Conservation (phyloP, 1,140 invertebrate genomes). For the Acarapis woodi region DNA sequence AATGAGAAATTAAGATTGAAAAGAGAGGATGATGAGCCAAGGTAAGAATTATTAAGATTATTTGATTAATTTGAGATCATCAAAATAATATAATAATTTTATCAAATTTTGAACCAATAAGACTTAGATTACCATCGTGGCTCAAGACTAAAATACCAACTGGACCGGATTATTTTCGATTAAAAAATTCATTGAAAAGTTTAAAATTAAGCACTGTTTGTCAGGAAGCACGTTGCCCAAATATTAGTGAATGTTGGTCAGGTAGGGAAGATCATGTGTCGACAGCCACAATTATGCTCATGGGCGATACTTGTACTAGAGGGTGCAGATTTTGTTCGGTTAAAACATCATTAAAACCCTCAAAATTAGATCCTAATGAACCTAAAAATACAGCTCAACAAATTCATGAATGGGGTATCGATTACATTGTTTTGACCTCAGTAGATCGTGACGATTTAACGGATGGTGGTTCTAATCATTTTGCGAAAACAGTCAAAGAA, state of each 20-base stretch:
- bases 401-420: conserved; percentile 71
- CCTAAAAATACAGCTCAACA: conserved; percentile 74
- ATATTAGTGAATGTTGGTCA: conserved; percentile 98
- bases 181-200: conserved; percentile 58
- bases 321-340: conserved; percentile 91
- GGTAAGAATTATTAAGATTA: no score
- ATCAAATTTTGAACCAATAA: conserved; percentile 11
- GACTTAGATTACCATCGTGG: conserved; percentile 78
- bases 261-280: conserved; percentile 25
- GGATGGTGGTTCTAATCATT: conserved; percentile 68
- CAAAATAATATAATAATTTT: background rate
- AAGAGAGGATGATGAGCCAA: no score
- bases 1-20: no score
- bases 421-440: conserved; percentile 91
- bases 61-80: no score
- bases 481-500: conserved; percentile 52
- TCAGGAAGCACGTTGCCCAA: conserved; percentile 93
- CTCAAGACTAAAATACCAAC: conserved; percentile 78
- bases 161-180: conserved; percentile 30
- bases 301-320: conserved; percentile 65
- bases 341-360: conserved; percentile 73
- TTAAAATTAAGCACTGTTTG: conserved; percentile 89
- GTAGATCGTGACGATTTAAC: conserved; percentile 85
- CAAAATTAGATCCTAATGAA: conserved; percentile 62
- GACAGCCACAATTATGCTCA: conserved; percentile 36